Percentiles rank a stretch among this genome's conserved stretches.
These are phyloP conservation scores for Lanius ludovicianus DNA, from an alignment of 2,113 vertebrate species.

Conservation along the genomic window DNA sequence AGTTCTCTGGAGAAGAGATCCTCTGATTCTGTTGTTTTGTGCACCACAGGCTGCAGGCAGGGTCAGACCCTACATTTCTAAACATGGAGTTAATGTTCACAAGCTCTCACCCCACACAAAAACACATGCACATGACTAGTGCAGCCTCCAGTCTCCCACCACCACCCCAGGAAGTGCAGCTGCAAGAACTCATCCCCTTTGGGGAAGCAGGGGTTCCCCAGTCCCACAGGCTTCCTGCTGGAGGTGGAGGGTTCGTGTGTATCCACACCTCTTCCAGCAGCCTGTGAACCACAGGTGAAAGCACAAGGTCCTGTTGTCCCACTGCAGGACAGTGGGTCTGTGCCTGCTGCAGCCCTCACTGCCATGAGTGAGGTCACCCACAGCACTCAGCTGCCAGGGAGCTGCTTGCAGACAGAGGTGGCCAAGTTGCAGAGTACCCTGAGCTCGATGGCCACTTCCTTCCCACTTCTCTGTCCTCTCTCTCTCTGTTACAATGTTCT, in stretches of 20 bases:
- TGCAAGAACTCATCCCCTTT: background rate
- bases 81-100: background rate
- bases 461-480: background rate
- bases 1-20: background rate
- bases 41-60: no score
- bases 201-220: background rate
- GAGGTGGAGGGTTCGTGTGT: rapidly evolving
- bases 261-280: background rate
- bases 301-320: rapidly evolving
- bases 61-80: no score
- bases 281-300: background rate
- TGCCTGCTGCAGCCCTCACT: no score
- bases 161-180: background rate
- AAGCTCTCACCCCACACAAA: background rate
- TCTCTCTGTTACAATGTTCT: background rate
- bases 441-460: background rate
- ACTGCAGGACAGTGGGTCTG: background rate
- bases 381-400: background rate
- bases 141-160: background rate
- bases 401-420: background rate
- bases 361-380: background rate
- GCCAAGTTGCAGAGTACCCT: background rate
- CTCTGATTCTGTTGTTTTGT: no score
- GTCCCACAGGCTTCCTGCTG: background rate
- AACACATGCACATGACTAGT: background rate